Evolutionary conservation across 1,140 invertebrate species (phyloP).

Genomic region (Myzus persicae): DNA sequence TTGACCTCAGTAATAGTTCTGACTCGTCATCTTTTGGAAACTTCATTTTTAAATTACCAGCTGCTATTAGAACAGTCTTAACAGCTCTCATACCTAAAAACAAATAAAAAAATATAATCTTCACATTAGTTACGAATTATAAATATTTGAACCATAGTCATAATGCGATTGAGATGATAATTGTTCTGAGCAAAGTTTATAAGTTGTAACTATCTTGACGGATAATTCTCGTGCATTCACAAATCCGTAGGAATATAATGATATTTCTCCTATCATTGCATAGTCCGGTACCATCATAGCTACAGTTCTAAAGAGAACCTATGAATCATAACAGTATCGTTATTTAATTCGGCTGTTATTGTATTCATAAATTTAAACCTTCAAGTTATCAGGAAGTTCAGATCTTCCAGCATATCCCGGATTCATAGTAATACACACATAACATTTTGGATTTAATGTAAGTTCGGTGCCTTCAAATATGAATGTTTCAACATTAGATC

Average conservation of each 20-base stretch:
- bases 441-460: constrained; percentile 79
- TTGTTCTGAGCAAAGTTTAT: constrained; percentile 88
- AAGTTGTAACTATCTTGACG: constrained; percentile 89
- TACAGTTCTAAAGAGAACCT: constrained; percentile 87
- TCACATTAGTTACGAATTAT: background rate
- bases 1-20: constrained; percentile 79
- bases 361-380: constrained; percentile 64
- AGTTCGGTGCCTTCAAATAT: constrained; percentile 84
- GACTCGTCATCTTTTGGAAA: constrained; percentile 83
- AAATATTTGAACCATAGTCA: constrained; percentile 66
- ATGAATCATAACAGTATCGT: constrained; percentile 79
- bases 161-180: constrained; percentile 87
- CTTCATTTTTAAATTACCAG: constrained; percentile 85
- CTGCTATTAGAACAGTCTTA: constrained; percentile 84
- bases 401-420: constrained; percentile 88
- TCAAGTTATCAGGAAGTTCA: constrained; percentile 88
- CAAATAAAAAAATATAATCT: background rate
- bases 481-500: constrained; percentile 75
- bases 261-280: constrained; percentile 90
- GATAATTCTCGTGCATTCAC: constrained; percentile 80
- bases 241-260: constrained; percentile 89
- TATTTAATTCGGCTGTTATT: constrained; percentile 66
- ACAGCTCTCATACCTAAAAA: constrained; percentile 75
- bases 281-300: constrained; percentile 97
- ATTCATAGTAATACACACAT: constrained; percentile 95